Percentiles rank a stretch among this genome's conserved stretches.
These are phyloP conservation scores for Anguilla obscura DNA, from an alignment of 2,797 vertebrate genomes.

Conservation along the genomic window DNA sequence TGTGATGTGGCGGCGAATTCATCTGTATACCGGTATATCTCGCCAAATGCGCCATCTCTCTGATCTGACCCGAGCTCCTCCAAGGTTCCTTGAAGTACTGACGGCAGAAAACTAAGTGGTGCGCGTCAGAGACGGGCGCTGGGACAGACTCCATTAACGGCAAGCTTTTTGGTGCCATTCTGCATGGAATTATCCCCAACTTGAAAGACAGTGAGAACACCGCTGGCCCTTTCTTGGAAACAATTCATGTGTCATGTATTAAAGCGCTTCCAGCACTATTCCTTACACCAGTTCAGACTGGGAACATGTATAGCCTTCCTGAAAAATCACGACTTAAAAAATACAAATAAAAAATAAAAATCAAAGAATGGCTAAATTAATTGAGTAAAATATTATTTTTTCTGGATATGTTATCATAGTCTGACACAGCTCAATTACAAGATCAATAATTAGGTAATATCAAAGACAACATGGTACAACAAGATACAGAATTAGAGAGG, in stretches of 20 bases:
- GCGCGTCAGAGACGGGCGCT: neutral
- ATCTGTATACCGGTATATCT: conserved; percentile 25
- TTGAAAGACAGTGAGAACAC: conserved; percentile 6
- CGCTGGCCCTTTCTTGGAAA: neutral
- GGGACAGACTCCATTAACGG: conserved; percentile 19
- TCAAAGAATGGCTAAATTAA: neutral
- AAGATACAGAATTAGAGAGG: neutral
- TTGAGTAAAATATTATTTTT: neutral
- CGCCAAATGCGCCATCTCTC: conserved; percentile 27
- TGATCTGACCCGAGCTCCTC: conserved; percentile 29
- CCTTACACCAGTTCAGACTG: neutral
- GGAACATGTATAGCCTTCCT: neutral
- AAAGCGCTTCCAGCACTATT: conserved; percentile 7
- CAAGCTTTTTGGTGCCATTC: neutral
- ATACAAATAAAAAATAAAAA: neutral
- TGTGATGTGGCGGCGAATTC: conserved; percentile 28
- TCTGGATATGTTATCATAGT: neutral
- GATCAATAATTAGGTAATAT: neutral
- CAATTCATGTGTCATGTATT: conserved; percentile 22
- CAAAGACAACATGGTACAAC: neutral
- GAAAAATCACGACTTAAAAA: neutral
- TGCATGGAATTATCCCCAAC: neutral
- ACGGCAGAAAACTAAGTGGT: neutral
- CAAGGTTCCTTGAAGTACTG: neutral
- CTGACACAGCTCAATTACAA: neutral